Evolutionary conservation across 1,140 invertebrate genomes (phyloP), one percentile per base, ranked within the genome.

Genomic region (Coelopa frigida): DNA sequence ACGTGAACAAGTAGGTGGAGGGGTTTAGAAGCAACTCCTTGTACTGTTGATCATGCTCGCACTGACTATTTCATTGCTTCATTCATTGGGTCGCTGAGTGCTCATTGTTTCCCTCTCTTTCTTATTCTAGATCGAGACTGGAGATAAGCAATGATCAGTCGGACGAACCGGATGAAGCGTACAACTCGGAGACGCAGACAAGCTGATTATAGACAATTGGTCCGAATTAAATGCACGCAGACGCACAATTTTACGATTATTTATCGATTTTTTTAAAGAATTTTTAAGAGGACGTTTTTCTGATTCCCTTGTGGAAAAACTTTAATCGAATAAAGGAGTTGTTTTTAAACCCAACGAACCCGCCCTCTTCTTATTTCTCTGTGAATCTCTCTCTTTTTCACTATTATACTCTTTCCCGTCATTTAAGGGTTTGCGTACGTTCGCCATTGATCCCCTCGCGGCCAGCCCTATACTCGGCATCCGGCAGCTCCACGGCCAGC

Each of bases 1-100:
- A 90, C 68, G 83, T 88, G 12, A 87, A 87, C 62, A 81, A 80
- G 85, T 88, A 72, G 81, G 82, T 79, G 47, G n/a, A n/a, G n/a
- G n/a, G n/a, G n/a, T n/a, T n/a, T n/a, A 12, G 3, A 5, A 37
- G 23, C 26, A 14, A 33, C n/a, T n/a, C n/a, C n/a, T n/a, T n/a
- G n/a, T n/a, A n/a, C n/a, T n/a, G n/a, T n/a, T n/a, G n/a, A n/a
- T n/a, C n/a, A n/a, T n/a, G n/a, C n/a, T n/a, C n/a, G n/a, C n/a
- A n/a, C n/a, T n/a, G n/a, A n/a, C n/a, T n/a, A n/a, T n/a, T n/a
- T n/a, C n/a, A n/a, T n/a, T n/a, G n/a, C n/a, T n/a, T n/a, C n/a
- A n/a, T 48, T 43, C 31, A 43, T 18, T n/a, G n/a, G n/a, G 48
- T 49, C 50, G 52, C 46, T 44, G 18, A 54, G n/a, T n/a, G 54